Conservation (phyloP, 2,797 vertebrate genomes). For the Cyprinodon diabolis region DNA sequence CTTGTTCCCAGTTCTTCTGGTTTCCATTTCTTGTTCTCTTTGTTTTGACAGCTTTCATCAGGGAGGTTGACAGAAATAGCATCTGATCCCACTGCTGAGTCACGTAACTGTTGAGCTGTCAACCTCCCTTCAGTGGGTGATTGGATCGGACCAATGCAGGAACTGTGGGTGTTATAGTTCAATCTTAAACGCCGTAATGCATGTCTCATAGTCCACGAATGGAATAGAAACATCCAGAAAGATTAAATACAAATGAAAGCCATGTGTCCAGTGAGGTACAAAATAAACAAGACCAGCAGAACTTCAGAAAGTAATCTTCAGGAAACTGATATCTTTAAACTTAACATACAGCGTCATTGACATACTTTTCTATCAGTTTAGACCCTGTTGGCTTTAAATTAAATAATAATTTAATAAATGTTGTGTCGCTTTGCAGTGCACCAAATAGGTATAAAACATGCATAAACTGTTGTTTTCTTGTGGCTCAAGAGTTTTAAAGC, state of each 20-base stretch:
- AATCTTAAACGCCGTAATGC: too few species aligned
- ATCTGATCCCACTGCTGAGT: constrained; percentile 4
- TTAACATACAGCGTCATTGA: too few species aligned
- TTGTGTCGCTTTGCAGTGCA: too few species aligned
- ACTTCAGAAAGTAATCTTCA: not conserved
- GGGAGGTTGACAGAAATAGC: constrained; percentile 37
- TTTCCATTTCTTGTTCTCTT: not conserved
- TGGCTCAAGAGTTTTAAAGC: too few species aligned
- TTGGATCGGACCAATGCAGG: not conserved
- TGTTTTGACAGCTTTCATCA: constrained; percentile 18
- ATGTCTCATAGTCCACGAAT: not conserved
- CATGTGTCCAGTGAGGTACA: not conserved
- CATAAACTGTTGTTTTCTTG: too few species aligned
- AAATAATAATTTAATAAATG: not conserved
- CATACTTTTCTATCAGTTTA: not conserved
- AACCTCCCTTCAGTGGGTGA: not conserved
- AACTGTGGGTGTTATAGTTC: not conserved
- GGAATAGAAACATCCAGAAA: not conserved
- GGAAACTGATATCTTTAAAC: not conserved
- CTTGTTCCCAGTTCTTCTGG: not conserved
- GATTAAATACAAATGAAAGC: not conserved
- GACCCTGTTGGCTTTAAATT: not conserved
- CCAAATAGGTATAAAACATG: too few species aligned
- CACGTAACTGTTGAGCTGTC: not conserved
- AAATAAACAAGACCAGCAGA: not conserved